Conservation (phyloP, 2,113 vertebrate genomes). For the Drymodes brunneopygia region DNA sequence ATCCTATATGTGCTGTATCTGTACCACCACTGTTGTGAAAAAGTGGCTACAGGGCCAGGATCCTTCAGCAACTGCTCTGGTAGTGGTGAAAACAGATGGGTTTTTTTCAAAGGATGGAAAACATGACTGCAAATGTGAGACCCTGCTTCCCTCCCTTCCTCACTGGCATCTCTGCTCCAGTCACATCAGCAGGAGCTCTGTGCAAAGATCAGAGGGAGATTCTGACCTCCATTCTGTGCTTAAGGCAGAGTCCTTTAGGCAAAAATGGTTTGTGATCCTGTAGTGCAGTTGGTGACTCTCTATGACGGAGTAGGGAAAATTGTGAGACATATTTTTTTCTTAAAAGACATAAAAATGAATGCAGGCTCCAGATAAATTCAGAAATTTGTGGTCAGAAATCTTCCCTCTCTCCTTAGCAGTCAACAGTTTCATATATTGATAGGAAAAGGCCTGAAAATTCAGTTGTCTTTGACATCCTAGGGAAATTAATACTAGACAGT, state of each 20-base stretch:
- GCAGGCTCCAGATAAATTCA: background rate
- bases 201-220: background rate
- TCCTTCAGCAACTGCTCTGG: background rate
- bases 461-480: background rate
- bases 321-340: background rate
- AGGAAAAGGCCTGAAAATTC: background rate
- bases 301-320: background rate
- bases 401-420: background rate
- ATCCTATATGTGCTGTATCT: background rate
- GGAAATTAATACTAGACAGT: background rate
- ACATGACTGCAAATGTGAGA: background rate
- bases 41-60: background rate
- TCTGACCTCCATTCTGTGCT: background rate
- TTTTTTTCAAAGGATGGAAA: background rate
- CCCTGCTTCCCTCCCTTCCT: background rate
- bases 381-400: background rate
- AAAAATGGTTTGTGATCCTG: background rate
- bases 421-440: background rate
- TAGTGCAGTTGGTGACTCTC: background rate
- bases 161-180: background rate
- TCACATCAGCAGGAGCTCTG: background rate
- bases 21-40: background rate
- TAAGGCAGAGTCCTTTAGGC: background rate
- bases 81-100: background rate
- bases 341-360: background rate